A percentile compares a stretch with the other conserved stretches of the same genome.
These are phyloP conservation scores for Crambe crambe DNA, from an alignment of 37 sponge, comb jelly and placozoan genomes.

Conservation along the genomic window DNA sequence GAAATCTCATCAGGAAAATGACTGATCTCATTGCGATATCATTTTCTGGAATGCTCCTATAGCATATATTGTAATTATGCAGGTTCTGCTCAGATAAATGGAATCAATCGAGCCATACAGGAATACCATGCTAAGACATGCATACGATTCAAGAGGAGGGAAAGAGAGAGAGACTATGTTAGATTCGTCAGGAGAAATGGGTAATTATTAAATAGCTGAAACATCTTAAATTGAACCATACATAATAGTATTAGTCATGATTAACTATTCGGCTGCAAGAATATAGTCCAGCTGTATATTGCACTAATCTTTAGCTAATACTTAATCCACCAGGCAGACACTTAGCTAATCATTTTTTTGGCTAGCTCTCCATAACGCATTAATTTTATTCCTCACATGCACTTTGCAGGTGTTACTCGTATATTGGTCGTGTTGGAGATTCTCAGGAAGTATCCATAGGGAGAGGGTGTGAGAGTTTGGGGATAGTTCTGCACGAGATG, in stretches of 20 bases:
- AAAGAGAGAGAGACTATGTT: conserved; percentile 58
- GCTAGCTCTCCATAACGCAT: too few species aligned
- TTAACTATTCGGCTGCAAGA: too few species aligned
- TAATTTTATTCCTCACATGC: too few species aligned
- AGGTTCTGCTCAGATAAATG: conserved; percentile 4
- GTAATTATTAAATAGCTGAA: conserved; percentile 11
- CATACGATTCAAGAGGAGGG: conserved; percentile 52
- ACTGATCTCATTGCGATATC: too few species aligned
- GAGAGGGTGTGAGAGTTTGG: conserved; percentile 73
- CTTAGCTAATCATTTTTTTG: too few species aligned
- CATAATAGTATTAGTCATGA: not conserved
- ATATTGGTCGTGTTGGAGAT: conserved; percentile 59
- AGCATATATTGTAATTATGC: too few species aligned
- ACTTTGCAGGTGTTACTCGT: conserved; percentile 62
- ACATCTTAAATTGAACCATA: not conserved
- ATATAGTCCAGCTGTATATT: too few species aligned
- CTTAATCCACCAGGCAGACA: too few species aligned
- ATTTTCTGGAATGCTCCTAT: too few species aligned
- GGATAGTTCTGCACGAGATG: conserved; percentile 69
- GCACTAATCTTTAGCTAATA: too few species aligned
- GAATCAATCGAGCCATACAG: conserved; percentile 53
- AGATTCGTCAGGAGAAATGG: conserved; percentile 63
- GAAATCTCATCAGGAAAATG: too few species aligned
- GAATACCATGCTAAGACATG: conserved; percentile 43
- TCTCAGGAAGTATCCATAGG: conserved; percentile 77